Conservation (phyloP, 2,888 invertebrate species). For the Lumbricus terrestris region DNA sequence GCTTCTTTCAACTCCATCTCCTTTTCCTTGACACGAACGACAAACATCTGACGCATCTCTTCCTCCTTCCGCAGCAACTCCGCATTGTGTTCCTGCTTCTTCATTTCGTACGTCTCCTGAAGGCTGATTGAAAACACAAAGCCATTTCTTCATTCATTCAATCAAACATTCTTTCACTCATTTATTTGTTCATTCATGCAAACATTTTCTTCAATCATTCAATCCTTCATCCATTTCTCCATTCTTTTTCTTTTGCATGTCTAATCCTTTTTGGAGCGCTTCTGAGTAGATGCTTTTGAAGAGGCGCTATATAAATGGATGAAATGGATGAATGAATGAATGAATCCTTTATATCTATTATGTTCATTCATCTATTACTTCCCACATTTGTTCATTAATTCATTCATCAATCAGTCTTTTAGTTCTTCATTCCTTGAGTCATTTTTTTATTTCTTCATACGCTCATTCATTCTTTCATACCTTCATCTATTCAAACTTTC, state of each 20-base stretch:
- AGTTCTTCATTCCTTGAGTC: background rate
- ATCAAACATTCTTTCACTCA: too few relatives aligned
- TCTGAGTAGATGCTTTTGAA: too few relatives aligned
- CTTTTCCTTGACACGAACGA: conserved; percentile 92
- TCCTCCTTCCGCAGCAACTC: conserved; percentile 92
- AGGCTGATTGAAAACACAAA: conserved; percentile 67
- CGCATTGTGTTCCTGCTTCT: conserved; percentile 75
- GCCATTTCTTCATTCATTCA: background rate
- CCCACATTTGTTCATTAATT: background rate
- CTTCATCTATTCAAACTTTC: too few relatives aligned
- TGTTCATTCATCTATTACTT: background rate
- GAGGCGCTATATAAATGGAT: too few relatives aligned
- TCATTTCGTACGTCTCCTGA: conserved; percentile 92
- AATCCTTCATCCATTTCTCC: background rate
- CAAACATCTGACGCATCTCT: conserved; percentile 98
- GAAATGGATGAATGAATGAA: too few relatives aligned
- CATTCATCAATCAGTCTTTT: background rate
- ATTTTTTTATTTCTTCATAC: background rate
- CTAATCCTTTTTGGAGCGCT: too few relatives aligned
- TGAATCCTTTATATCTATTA: too few relatives aligned
- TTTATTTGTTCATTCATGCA: background rate
- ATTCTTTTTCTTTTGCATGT: too few relatives aligned
- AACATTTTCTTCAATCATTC: too few relatives aligned
- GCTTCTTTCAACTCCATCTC: conserved; percentile 94
- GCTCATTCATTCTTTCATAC: background rate